Evolutionary conservation across 2,113 vertebrate genomes (phyloP).

Genomic region (Ascaphus truei): DNA sequence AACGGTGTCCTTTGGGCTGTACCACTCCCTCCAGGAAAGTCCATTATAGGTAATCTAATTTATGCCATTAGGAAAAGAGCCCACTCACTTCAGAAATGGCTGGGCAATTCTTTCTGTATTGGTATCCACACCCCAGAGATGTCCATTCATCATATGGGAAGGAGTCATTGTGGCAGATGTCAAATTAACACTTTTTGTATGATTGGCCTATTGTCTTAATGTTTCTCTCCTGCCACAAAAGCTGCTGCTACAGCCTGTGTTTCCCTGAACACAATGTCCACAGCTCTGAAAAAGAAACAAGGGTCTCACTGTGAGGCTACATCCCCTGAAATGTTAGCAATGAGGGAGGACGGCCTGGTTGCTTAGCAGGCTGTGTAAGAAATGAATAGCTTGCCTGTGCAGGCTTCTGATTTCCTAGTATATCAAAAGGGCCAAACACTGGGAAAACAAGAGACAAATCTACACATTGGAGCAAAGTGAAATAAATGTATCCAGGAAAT

Average conservation of each 20-base stretch:
- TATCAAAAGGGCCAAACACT: conserved; percentile 6
- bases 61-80: conserved; percentile 3
- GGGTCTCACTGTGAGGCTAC: conserved; percentile 39
- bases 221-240: conserved; percentile 45
- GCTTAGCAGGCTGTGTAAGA: conserved; percentile 34
- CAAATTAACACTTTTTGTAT: conserved; percentile 49
- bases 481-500: conserved; percentile 4
- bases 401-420: neutral
- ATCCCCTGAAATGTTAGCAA: conserved; percentile 34
- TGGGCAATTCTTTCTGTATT: conserved; percentile 39
- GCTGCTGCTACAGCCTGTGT: conserved; percentile 46
- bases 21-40: neutral
- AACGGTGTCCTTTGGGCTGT: neutral
- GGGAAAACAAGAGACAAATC: conserved; percentile 18
- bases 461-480: neutral
- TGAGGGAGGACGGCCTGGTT: conserved; percentile 37
- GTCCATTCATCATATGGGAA: conserved; percentile 42
- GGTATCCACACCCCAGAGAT: conserved; percentile 29
- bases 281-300: conserved; percentile 48
- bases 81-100: neutral
- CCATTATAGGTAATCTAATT: conserved; percentile 7
- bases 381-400: neutral
- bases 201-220: conserved; percentile 48
- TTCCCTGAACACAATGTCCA: conserved; percentile 40
- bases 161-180: conserved; percentile 50